Conservation (phyloP, 2,113 vertebrate species). For the Nymphicus hollandicus region DNA sequence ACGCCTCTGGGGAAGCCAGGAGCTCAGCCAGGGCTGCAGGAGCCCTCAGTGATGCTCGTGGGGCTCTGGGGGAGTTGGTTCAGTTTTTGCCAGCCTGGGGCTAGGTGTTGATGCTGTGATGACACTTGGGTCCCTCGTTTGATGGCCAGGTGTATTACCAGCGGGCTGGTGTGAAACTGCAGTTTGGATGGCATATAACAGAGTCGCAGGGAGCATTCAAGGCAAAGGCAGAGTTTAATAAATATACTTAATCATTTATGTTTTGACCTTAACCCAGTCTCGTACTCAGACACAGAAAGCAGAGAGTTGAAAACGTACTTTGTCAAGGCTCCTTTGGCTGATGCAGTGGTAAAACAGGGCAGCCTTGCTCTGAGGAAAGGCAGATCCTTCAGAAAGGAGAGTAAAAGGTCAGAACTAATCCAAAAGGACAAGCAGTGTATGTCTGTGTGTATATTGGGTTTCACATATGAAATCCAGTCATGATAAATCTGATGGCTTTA, state of each 20-base stretch:
- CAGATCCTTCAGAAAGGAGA: constrained; percentile 64
- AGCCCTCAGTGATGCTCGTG: neutral
- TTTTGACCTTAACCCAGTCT: constrained; percentile 51
- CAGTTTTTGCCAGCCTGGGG: rapidly evolving
- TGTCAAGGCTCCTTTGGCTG: constrained; percentile 48
- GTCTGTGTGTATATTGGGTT: constrained; percentile 71
- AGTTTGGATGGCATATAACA: neutral
- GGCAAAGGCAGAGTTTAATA: constrained; percentile 46
- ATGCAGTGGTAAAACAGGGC: constrained; percentile 8
- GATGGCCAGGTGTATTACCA: neutral
- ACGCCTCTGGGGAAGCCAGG: neutral
- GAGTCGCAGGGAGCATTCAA: neutral
- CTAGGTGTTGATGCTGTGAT: rapidly evolving
- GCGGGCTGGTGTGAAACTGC: neutral
- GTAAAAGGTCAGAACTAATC: constrained; percentile 71
- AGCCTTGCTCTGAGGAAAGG: constrained; percentile 58
- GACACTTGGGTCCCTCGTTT: neutral
- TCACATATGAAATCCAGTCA: constrained; percentile 72
- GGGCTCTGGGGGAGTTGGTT: neutral
- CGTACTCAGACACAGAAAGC: constrained; percentile 1
- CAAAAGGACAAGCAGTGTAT: constrained; percentile 66
- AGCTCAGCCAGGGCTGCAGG: neutral
- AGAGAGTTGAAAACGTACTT: neutral
- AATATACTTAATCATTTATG: constrained; percentile 51
- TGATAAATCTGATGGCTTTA: constrained; percentile 77